Percentiles rank a stretch among this genome's conserved stretches.
Evolutionary conservation across 2,113 vertebrate species (phyloP).

Genomic region (Pagrus major): DNA sequence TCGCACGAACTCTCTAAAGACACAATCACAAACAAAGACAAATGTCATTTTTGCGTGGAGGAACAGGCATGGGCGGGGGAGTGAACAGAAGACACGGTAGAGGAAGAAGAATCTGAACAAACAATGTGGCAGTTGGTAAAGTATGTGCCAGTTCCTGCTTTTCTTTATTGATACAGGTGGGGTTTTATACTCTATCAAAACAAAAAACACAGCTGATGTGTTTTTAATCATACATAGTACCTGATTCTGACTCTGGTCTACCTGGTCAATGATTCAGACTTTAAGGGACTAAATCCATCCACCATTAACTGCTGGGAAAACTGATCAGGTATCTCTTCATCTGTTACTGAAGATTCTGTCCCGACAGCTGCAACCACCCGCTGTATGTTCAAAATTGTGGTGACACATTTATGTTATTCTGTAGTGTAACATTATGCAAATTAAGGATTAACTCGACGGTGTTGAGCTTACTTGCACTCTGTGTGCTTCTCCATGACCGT

Average conservation of each 20-base stretch:
- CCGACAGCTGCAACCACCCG: not conserved
- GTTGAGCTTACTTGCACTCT: slow-evolving; percentile 88
- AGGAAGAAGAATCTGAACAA: not conserved
- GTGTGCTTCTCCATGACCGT: slow-evolving; percentile 88
- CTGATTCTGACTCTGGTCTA: not conserved
- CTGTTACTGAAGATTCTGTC: no score
- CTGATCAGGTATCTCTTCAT: not conserved
- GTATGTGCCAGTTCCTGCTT: not conserved
- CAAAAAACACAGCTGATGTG: not conserved
- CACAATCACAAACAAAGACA: slow-evolving; percentile 33
- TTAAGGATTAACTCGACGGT: not conserved
- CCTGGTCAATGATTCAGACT: not conserved
- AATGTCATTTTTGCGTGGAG: not conserved
- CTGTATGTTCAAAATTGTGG: not conserved
- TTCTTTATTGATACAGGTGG: not conserved
- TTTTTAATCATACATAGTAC: not conserved
- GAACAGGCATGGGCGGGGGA: not conserved
- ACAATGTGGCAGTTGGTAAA: not conserved
- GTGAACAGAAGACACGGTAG: no score
- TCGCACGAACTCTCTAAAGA: slow-evolving; percentile 91
- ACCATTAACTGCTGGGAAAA: not conserved
- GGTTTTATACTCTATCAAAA: slow-evolving; percentile 17
- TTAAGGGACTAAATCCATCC: not conserved
- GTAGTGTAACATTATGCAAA: not conserved
- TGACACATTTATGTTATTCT: not conserved